Conservation (phyloP, 2,797 vertebrate genomes). For the Dryobates pubescens region DNA sequence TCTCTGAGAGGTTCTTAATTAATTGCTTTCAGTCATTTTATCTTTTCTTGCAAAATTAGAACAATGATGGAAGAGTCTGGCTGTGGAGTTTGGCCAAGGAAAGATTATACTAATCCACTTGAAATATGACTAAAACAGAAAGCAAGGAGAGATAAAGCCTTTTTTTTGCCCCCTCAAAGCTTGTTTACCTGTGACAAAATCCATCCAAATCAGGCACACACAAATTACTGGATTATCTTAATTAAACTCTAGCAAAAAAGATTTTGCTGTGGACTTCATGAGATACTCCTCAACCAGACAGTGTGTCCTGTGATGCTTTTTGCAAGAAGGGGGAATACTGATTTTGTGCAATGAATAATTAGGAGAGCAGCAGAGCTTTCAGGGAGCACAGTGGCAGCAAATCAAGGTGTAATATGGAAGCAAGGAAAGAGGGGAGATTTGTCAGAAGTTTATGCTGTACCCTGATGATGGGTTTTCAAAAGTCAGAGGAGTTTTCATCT, state of each 20-base stretch:
- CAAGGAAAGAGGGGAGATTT: neutral
- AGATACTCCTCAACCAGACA: neutral
- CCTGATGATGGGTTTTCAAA: neutral
- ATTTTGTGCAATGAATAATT: neutral
- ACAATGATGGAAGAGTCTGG: constrained; percentile 11
- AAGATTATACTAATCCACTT: constrained; percentile 56
- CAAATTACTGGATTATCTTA: neutral
- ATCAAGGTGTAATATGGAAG: neutral
- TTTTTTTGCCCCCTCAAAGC: neutral
- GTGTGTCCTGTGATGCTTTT: neutral
- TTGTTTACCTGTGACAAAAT: constrained; percentile 58
- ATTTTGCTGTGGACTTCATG: neutral
- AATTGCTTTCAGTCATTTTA: constrained; percentile 42
- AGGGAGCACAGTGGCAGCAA: neutral
- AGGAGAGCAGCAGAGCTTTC: neutral
- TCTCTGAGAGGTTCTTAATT: constrained; percentile 41
- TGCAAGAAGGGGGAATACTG: neutral
- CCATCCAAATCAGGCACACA: neutral
- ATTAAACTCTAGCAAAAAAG: neutral
- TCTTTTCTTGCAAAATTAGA: constrained; percentile 28
- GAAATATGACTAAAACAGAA: constrained; percentile 34
- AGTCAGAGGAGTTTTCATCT: neutral
- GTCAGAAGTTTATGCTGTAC: neutral
- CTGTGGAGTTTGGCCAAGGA: neutral
- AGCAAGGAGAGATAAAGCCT: constrained; percentile 22